phyloP scores from a whole-genome alignment of 2,797 vertebrate species.

The Cheirogaleus major region DNA sequence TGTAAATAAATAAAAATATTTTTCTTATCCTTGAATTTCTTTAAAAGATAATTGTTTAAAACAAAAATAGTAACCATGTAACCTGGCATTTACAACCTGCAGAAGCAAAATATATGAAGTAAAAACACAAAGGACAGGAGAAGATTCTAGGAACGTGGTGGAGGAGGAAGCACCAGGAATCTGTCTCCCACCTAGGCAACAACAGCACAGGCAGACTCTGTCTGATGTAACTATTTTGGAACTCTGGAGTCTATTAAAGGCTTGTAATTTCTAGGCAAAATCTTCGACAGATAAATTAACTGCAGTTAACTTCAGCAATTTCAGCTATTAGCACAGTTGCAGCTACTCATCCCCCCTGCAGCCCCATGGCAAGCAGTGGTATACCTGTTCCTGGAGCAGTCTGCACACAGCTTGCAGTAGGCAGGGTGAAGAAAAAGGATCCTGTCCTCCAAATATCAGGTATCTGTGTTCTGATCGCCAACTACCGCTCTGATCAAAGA shows the following conservation, averaged over 20 bases:
- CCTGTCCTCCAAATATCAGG: neutral
- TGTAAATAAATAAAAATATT: neutral
- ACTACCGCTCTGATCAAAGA: neutral
- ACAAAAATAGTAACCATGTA: neutral
- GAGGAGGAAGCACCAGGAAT: neutral
- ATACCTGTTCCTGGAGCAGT: neutral
- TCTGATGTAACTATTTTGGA: neutral
- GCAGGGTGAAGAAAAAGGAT: neutral
- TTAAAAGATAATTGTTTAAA: neutral
- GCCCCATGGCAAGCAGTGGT: neutral
- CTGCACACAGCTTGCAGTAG: neutral
- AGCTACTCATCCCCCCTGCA: neutral
- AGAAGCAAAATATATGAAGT: neutral
- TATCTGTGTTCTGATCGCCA: neutral
- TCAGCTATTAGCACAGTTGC: neutral
- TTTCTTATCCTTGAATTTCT: neutral
- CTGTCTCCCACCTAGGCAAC: neutral
- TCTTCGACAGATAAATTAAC: neutral
- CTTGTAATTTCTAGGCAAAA: neutral
- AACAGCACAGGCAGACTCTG: neutral
- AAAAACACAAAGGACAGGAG: neutral
- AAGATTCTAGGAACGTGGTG: neutral
- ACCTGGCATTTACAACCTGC: neutral
- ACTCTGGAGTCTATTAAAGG: neutral
- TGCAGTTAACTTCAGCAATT: neutral